Percentiles rank a stretch among this genome's conserved stretches.
Conservation (phyloP, 2,797 vertebrate species). For the Pseudotriccus pelzelni region DNA sequence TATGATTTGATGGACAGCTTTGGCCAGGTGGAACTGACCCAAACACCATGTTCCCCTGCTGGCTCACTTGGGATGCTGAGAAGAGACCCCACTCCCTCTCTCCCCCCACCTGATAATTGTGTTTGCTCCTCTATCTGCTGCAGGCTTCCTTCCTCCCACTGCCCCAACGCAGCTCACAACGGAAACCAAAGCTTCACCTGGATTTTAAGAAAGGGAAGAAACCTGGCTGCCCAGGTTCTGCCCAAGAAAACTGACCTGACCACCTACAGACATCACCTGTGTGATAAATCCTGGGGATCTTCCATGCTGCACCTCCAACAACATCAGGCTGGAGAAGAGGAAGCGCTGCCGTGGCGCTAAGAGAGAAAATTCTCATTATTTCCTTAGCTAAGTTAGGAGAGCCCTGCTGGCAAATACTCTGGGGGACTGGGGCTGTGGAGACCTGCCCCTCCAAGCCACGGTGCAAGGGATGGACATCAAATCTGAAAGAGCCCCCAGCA, state of each 20-base stretch:
- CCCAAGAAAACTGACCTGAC: neutral
- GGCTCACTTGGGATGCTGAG: neutral
- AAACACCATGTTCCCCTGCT: neutral
- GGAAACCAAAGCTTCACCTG: neutral
- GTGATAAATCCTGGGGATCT: neutral
- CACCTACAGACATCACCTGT: rapidly evolving
- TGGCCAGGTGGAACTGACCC: rapidly evolving
- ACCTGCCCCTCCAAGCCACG: neutral
- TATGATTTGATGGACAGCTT: neutral
- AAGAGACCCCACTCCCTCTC: neutral
- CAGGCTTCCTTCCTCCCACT: neutral
- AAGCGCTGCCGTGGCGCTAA: rapidly evolving
- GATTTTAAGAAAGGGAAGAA: neutral
- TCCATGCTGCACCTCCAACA: neutral
- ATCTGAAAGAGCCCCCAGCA: neutral
- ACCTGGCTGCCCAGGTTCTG: neutral
- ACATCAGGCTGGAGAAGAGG: neutral
- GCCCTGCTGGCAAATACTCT: neutral
- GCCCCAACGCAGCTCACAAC: neutral
- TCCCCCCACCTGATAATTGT: neutral
- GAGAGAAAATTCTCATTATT: neutral
- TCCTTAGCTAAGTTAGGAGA: neutral
- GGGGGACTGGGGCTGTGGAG: neutral
- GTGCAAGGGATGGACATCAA: neutral
- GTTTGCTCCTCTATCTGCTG: neutral